These are phyloP conservation scores for Melanotus villosus DNA, from an alignment of 2,888 invertebrate species.

Conservation along the genomic window DNA sequence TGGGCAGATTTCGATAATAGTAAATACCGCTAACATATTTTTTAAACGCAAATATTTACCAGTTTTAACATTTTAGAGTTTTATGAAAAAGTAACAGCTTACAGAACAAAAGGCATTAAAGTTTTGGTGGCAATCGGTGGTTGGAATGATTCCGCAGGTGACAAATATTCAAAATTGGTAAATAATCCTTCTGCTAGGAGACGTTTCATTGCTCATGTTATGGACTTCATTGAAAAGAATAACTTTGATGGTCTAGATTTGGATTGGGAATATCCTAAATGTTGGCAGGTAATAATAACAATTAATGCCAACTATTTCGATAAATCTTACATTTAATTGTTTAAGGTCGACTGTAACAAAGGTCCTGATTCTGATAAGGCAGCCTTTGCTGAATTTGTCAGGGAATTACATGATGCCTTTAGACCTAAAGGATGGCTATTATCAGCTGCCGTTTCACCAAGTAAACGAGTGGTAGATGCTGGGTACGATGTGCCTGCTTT, in stretches of 20 bases:
- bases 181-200: conserved; percentile 80
- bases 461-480: conserved; percentile 85
- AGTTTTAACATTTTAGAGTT: conserved; percentile 74
- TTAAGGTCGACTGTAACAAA: conserved; percentile 83
- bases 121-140: conserved; percentile 92
- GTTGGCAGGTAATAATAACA: conserved; percentile 84
- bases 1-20: conserved; percentile 94
- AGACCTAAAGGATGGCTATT: conserved; percentile 79
- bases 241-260: conserved; percentile 93
- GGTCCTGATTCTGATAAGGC: conserved; percentile 86
- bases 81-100: conserved; percentile 86
- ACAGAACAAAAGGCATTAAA: conserved; percentile 82
- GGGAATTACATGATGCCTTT: conserved; percentile 81
- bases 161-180: conserved; percentile 88
- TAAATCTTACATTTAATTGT: background rate
- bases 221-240: conserved; percentile 84
- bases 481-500: conserved; percentile 87
- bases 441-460: conserved; percentile 89
- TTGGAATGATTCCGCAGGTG: conserved; percentile 94
- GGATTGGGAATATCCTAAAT: conserved; percentile 96
- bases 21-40: conserved; percentile 65
- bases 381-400: conserved; percentile 82
- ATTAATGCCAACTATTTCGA: background rate
- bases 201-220: conserved; percentile 81
- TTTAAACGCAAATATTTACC: background rate